Evolutionary conservation across 1,140 invertebrate genomes (phyloP).

Genomic region (Drosophila bocki): DNA sequence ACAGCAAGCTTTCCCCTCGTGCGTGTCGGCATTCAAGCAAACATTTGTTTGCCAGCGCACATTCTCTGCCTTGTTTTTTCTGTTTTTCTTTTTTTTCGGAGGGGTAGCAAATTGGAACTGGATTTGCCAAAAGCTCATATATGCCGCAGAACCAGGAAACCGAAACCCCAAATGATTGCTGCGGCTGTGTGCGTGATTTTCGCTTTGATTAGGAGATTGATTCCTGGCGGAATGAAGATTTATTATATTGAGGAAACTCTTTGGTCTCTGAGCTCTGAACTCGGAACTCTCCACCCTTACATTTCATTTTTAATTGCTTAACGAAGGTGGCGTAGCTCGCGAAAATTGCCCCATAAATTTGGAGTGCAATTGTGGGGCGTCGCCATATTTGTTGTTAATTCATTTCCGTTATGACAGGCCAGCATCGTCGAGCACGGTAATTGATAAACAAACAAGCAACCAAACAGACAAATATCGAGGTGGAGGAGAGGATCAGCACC

Average conservation of each 20-base stretch:
- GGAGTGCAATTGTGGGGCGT: constrained; percentile 17
- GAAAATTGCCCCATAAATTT: constrained; percentile 66
- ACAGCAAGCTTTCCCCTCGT: constrained; percentile 36
- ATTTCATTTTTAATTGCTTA: constrained; percentile 76
- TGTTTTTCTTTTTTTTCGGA: neutral
- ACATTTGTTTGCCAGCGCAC: constrained; percentile 74
- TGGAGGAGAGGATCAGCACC: neutral
- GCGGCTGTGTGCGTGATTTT: constrained; percentile 77
- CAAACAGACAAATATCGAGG: constrained; percentile 39
- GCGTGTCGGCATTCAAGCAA: constrained; percentile 63
- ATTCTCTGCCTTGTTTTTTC: constrained; percentile 16
- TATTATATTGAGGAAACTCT: constrained; percentile 8
- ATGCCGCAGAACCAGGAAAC: constrained; percentile 5
- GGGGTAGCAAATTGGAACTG: constrained; percentile 52
- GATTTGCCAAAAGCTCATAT: constrained; percentile 57
- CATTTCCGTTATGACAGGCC: constrained; percentile 77
- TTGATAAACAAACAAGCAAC: constrained; percentile 75
- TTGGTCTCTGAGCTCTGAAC: neutral
- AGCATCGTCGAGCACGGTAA: constrained; percentile 56
- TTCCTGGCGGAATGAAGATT: constrained; percentile 49
- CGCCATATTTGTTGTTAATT: constrained; percentile 77
- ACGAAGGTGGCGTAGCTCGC: constrained; percentile 6
- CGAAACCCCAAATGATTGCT: constrained; percentile 60
- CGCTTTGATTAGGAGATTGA: constrained; percentile 79
- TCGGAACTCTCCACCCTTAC: constrained; percentile 12